Evolutionary conservation across 2,113 vertebrate genomes (phyloP).

Genomic region (Leptosomus discolor): DNA sequence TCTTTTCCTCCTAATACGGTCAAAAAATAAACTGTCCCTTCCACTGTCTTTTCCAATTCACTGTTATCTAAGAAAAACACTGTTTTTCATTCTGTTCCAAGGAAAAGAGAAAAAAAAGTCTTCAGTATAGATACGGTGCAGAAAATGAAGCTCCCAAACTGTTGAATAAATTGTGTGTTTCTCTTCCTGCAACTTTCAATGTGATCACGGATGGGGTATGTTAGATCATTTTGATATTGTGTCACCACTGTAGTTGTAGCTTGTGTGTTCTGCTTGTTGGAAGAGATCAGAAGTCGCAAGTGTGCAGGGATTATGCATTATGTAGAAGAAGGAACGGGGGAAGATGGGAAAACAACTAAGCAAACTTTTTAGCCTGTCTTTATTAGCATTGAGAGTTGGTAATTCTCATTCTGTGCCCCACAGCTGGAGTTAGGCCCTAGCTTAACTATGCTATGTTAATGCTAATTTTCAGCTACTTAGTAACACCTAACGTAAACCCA

Average conservation of each 20-base stretch:
- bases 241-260: neutral
- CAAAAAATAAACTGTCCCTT: neutral
- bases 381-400: neutral
- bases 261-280: neutral
- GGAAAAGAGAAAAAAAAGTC: neutral
- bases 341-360: neutral
- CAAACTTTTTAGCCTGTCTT: neutral
- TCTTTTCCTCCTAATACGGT: neutral
- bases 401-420: neutral
- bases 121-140: neutral
- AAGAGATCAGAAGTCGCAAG: neutral
- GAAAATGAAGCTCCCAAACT: neutral
- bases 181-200: neutral
- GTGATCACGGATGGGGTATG: rapidly evolving
- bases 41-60: neutral
- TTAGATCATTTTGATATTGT: neutral
- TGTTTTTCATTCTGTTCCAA: neutral
- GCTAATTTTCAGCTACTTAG: neutral
- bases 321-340: neutral
- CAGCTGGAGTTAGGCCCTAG: neutral
- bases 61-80: neutral
- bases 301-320: neutral
- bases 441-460: neutral
- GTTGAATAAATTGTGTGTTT: neutral
- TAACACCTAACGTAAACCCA: neutral